Evolutionary conservation across 2,888 invertebrate species (phyloP).

Genomic region (Elmis aenea): DNA sequence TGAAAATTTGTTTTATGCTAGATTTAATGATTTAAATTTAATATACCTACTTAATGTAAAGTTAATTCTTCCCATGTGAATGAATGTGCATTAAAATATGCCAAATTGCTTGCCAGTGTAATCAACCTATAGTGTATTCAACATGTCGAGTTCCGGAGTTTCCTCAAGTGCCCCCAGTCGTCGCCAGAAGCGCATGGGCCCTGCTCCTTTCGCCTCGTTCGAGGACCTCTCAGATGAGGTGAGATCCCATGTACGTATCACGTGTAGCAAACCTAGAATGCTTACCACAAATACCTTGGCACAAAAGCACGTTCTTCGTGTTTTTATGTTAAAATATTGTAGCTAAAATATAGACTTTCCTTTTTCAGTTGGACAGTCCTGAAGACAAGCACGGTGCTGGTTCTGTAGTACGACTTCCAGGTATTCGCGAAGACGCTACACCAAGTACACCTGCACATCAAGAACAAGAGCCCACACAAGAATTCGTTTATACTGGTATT

Average conservation of each 20-base stretch:
- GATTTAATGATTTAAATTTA: too few relatives aligned
- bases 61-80: too few relatives aligned
- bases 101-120: conserved; percentile 33
- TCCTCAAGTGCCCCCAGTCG: conserved; percentile 31
- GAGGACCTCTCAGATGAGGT: conserved; percentile 85
- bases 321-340: too few relatives aligned
- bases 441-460: conserved; percentile 32
- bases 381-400: conserved; percentile 48
- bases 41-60: too few relatives aligned
- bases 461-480: conserved; percentile 13
- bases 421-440: conserved; percentile 51
- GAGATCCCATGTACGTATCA: conserved; percentile 59
- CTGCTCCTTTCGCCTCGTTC: conserved; percentile 91
- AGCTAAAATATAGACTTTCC: too few relatives aligned
- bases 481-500: conserved; percentile 36
- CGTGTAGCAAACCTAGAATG: conserved; percentile 20
- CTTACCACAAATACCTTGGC: too few relatives aligned
- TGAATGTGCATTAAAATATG: too few relatives aligned
- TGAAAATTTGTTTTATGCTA: too few relatives aligned
- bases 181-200: conserved; percentile 76
- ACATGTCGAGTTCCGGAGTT: conserved; percentile 38
- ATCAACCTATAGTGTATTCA: conserved; percentile 34
- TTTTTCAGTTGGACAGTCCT: conserved; percentile 56
- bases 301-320: too few relatives aligned
- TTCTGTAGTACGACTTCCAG: conserved; percentile 53